Evolutionary conservation across 2,113 vertebrate species (phyloP).

Genomic region (Campylomormyrus numenius): DNA sequence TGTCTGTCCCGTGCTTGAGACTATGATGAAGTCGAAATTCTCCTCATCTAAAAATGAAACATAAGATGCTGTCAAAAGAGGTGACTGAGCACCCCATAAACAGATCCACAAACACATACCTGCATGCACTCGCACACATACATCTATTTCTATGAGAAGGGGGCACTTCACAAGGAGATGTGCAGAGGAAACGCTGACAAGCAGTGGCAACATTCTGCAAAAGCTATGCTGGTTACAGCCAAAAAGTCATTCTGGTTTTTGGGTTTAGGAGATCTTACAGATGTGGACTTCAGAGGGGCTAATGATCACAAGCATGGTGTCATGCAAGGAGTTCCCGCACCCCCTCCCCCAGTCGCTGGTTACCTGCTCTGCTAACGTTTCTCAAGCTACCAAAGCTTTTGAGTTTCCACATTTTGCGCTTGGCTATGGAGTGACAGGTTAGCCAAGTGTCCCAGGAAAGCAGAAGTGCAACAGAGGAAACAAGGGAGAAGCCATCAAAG

Average conservation of each 20-base stretch:
- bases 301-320: not conserved
- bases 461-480: constrained; percentile 39
- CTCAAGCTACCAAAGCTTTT: constrained; percentile 99
- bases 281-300: not conserved
- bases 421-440: constrained; percentile 79
- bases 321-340: not conserved
- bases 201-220: not conserved
- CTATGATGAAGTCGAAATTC: constrained; percentile 88
- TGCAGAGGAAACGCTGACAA: not conserved
- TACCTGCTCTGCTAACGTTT: constrained; percentile 99
- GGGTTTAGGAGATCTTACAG: not conserved
- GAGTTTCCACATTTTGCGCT: constrained; percentile 99
- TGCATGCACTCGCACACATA: not conserved
- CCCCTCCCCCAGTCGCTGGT: constrained; percentile 38
- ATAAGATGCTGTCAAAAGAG: not conserved
- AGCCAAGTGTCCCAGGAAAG: constrained; percentile 35
- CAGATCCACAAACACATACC: not conserved
- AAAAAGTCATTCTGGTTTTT: not conserved
- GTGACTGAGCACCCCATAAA: not conserved
- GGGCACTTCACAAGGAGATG: not conserved
- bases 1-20: constrained; percentile 88
- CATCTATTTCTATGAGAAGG: not conserved
- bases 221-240: not conserved
- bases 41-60: constrained; percentile 69
- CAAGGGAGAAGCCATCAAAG: constrained; percentile 43